These are phyloP conservation scores for Xylota segnis DNA, from an alignment of 2,888 invertebrate genomes.

Conservation along the genomic window DNA sequence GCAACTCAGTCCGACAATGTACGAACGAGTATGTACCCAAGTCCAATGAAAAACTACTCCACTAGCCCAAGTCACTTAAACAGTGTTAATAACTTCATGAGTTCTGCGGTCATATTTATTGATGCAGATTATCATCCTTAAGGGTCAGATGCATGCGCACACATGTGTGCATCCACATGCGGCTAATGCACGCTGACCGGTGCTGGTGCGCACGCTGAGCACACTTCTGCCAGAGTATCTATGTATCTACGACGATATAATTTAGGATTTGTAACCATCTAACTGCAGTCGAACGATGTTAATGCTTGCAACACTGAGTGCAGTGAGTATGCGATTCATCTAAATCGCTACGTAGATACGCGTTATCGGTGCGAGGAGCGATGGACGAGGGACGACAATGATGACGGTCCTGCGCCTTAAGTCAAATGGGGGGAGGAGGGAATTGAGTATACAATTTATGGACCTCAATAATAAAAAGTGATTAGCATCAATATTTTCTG, in stretches of 20 bases:
- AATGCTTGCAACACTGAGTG: slow-evolving; percentile 52
- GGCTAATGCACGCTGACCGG: slow-evolving; percentile 58
- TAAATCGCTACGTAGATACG: slow-evolving; percentile 75
- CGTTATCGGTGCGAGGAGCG: slow-evolving; percentile 48
- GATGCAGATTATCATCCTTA: slow-evolving; percentile 73
- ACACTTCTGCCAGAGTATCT: slow-evolving; percentile 23
- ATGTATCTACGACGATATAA: slow-evolving; percentile 66
- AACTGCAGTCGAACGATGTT: slow-evolving; percentile 26
- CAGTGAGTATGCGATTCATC: slow-evolving; percentile 66
- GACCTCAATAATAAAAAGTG: slow-evolving; percentile 75
- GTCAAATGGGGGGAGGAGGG: slow-evolving; percentile 48
- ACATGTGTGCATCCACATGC: slow-evolving; percentile 4
- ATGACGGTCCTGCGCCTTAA: slow-evolving; percentile 44
- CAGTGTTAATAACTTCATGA: slow-evolving; percentile 77
- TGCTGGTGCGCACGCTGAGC: slow-evolving; percentile 16
- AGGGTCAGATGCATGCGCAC: slow-evolving; percentile 55
- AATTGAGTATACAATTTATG: slow-evolving; percentile 69
- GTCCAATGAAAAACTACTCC: slow-evolving; percentile 66
- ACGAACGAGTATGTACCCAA: background rate
- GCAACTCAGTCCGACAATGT: slow-evolving; percentile 33
- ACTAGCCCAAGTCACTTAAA: slow-evolving; percentile 74
- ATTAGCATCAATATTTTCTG: slow-evolving; percentile 76
- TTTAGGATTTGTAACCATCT: slow-evolving; percentile 72
- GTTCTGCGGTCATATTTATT: slow-evolving; percentile 75
- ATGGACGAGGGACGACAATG: background rate